phyloP scores from a whole-genome alignment of 2,888 invertebrate genomes.

The Pachliopta kotzebuea region DNA sequence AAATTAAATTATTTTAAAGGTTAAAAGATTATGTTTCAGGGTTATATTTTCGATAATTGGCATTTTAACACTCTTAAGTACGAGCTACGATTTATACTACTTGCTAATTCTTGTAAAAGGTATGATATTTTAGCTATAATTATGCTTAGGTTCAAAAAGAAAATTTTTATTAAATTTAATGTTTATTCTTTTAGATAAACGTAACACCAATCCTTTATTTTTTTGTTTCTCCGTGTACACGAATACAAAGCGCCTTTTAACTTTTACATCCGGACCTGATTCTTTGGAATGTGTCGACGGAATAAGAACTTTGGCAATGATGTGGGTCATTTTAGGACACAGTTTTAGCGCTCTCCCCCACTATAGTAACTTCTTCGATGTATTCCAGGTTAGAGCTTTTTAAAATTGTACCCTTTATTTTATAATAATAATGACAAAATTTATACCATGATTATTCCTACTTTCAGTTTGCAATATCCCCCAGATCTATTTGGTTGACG shows the following conservation, averaged over 20 bases:
- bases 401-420: too few species aligned
- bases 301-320: conserved; percentile 47
- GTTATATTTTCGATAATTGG: conserved; percentile 21
- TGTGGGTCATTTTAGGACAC: conserved; percentile 57
- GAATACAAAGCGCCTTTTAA: conserved; percentile 51
- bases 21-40: conserved; percentile 13
- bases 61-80: conserved; percentile 13
- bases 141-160: not conserved
- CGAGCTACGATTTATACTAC: conserved; percentile 16
- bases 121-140: not conserved
- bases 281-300: conserved; percentile 52
- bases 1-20: too few species aligned
- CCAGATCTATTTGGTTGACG: conserved; percentile 46
- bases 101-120: conserved; percentile 13
- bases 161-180: not conserved
- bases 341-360: conserved; percentile 31
- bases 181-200: conserved; percentile 3
- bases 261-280: conserved; percentile 36
- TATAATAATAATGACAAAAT: not conserved
- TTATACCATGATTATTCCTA: not conserved
- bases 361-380: conserved; percentile 32
- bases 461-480: conserved; percentile 42
- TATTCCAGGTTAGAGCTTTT: conserved; percentile 30
- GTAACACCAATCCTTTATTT: conserved; percentile 15
- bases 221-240: conserved; percentile 46